Evolutionary conservation across 1,140 invertebrate genomes (phyloP).

Genomic region (Lepidurus couesii): DNA sequence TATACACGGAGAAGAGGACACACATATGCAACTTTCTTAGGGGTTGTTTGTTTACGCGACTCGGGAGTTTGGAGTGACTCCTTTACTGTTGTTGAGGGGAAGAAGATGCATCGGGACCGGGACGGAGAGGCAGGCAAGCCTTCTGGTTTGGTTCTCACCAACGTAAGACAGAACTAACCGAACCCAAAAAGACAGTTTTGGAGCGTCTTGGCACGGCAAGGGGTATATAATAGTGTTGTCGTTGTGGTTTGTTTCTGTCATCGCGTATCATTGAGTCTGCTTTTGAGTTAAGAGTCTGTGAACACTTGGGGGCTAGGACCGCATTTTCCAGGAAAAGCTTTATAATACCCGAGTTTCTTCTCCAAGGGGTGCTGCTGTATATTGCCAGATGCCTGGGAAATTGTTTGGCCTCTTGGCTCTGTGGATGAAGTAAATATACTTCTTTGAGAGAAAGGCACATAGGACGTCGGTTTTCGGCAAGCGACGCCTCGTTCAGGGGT

Average conservation of each 20-base stretch:
- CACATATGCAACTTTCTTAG: not conserved
- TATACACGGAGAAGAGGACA: not conserved
- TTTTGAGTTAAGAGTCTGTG: constrained; percentile 17
- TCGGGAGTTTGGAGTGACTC: not conserved
- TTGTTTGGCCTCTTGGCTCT: constrained; percentile 17
- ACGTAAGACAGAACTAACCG: not conserved
- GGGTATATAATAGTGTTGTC: constrained; percentile 11
- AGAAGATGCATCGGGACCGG: no score
- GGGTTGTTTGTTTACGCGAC: not conserved
- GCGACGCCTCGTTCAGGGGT: constrained; percentile 14
- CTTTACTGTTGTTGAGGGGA: no score
- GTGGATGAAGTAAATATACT: constrained; percentile 16
- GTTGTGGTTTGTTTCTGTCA: constrained; percentile 22
- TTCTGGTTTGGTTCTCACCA: not conserved
- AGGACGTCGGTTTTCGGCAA: not conserved
- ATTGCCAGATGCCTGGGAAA: constrained; percentile 9
- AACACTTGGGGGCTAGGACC: not conserved
- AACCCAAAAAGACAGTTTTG: not conserved
- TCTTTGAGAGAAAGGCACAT: constrained; percentile 10
- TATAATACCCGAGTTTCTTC: not conserved
- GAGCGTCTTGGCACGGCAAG: not conserved
- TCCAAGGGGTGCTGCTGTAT: not conserved
- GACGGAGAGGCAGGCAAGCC: not conserved
- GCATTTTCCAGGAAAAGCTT: constrained; percentile 10
- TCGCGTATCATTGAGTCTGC: not conserved